phyloP scores from a whole-genome alignment of 2,113 vertebrate genomes.

The Callopanchax toddi region DNA sequence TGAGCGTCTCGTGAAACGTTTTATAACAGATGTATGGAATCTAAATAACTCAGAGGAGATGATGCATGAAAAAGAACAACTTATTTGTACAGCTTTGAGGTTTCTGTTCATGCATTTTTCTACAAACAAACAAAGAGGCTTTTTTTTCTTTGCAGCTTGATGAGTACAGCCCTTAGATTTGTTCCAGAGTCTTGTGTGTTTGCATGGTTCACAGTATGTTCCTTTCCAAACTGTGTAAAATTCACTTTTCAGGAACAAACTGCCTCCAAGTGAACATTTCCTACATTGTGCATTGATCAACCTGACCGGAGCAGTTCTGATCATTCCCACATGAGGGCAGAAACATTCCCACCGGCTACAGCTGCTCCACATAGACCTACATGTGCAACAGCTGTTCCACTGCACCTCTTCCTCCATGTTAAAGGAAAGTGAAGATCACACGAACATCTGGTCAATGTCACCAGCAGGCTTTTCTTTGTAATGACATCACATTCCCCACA shows the following conservation, averaged over 20 bases:
- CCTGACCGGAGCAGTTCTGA: conserved; percentile 13
- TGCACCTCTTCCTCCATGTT: conserved; percentile 24
- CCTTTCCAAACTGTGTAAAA: conserved; percentile 31
- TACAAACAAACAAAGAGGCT: neutral
- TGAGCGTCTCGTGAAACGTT: conserved; percentile 16
- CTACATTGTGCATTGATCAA: neutral
- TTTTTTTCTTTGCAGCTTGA: too few relatives aligned
- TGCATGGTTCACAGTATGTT: conserved; percentile 31
- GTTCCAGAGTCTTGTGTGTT: neutral
- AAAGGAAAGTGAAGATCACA: conserved; percentile 33
- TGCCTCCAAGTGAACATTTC: conserved; percentile 6
- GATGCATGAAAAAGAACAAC: neutral
- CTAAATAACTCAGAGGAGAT: too few relatives aligned
- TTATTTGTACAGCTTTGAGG: neutral
- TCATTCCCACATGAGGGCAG: conserved; percentile 55
- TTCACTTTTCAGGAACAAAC: conserved; percentile 8
- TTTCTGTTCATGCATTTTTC: neutral
- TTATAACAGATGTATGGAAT: neutral
- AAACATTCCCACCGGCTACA: neutral
- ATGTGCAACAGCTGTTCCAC: conserved; percentile 24
- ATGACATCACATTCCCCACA: conserved; percentile 46
- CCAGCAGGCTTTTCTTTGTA: conserved; percentile 38
- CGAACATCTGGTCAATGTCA: conserved; percentile 68
- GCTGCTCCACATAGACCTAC: neutral
- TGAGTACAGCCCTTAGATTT: neutral